Conservation (phyloP, 92 coral and sea anemone species). For the Zoanthus sansibaricus region DNA sequence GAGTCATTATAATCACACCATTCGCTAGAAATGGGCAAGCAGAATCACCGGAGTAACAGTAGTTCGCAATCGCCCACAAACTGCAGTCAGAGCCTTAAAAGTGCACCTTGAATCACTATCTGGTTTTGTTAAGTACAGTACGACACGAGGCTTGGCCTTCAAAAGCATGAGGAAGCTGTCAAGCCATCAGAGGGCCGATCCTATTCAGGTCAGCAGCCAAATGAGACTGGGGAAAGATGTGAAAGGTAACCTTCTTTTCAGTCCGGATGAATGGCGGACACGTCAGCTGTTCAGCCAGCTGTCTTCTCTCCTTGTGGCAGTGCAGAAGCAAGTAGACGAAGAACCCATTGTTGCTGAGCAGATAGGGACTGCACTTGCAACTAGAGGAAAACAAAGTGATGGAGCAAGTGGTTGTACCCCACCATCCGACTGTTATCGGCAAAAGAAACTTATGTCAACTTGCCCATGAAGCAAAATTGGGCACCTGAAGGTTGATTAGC, state of each 20-base stretch:
- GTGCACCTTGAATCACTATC: neutral
- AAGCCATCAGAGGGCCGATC: conserved; percentile 41
- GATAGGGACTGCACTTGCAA: neutral
- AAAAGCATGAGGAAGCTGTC: conserved; percentile 37
- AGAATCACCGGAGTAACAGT: conserved; percentile 36
- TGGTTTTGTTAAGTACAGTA: neutral
- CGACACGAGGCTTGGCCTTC: conserved; percentile 43
- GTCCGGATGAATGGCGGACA: conserved; percentile 49
- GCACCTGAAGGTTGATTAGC: neutral
- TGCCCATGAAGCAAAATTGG: neutral
- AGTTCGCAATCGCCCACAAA: neutral
- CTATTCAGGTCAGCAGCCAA: conserved; percentile 25
- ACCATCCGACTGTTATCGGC: neutral
- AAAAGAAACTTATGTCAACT: neutral
- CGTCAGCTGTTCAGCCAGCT: conserved; percentile 36
- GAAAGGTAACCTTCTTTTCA: conserved; percentile 18
- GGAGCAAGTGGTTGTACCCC: neutral
- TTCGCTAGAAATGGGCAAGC: conserved; percentile 55
- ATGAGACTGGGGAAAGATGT: conserved; percentile 53
- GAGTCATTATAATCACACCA: conserved; percentile 39
- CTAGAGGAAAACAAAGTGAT: neutral
- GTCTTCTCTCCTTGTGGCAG: conserved; percentile 39
- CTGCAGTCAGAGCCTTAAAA: neutral
- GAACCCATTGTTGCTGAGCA: neutral
- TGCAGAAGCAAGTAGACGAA: neutral